Base-by-base conservation (phyloP, 92 coral and sea anemone genomes). In the Palythoa grandiflora region DNA sequence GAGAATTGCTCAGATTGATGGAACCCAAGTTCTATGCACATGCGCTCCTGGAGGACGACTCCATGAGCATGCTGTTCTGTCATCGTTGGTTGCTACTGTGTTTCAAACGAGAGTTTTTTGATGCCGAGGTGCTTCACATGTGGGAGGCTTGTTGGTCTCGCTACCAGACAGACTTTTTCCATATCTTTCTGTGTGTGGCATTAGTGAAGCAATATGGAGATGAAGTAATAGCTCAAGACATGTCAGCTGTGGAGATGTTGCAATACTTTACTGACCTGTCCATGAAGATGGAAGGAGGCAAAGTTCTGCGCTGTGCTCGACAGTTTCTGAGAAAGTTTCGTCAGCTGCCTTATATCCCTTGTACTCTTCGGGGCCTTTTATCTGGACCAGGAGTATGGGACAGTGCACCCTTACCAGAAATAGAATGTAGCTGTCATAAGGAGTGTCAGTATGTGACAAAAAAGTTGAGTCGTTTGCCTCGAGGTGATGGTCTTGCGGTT, bases 71-170 rank as follows among this genome's bases (percentile, higher is more conserved):
- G 94, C 89, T 97, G 15, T 97, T 97, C 84, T 93, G 97, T 21
- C 99, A 97, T 78, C 99, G 99, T 84, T 97, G 99, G 99, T 87
- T 97, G 19, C 86, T 97, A 73, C 93, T 97, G 68, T 96, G 98
- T 70, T 97, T 97, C 94, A 97, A 97, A 79, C 92, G 99, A 84
- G 99, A 97, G 91, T 97, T 97, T 89, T 93, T 91, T 73, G 94
- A 95, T 87, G 94, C 90, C 11, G 95, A 95, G 72, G 98, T 97
- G 39, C 91, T 97, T 59, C 93, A 94, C 51, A 97, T 97, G 98
- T 97, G 99, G 99, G 99, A 97, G 90, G 99, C 99, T 8, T 97
- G 98, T 76, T 97, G 99, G 99, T 97, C 98, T n/a, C 98, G 93
- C 65, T 97, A 97, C 80, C 98, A 97, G 84, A 97, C 99, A 10